Evolutionary conservation across 2,797 vertebrate species (phyloP).

Genomic region (Meriones psammophilus): DNA sequence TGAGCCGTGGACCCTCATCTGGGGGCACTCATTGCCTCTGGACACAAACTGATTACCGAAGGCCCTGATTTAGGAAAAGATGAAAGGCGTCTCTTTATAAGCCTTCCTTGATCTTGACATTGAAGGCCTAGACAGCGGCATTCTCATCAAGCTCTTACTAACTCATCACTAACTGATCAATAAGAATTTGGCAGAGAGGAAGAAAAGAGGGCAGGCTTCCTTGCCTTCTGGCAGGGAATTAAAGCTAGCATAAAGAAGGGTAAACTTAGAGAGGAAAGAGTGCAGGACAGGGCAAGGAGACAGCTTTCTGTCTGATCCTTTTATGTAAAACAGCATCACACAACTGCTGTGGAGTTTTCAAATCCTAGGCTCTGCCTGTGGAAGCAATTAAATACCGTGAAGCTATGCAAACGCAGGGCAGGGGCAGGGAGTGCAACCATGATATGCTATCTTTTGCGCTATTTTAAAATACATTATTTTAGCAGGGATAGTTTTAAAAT

Average conservation of each 20-base stretch:
- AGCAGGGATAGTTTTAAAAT: background rate
- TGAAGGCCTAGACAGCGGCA: slow-evolving; percentile 60
- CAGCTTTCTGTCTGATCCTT: slow-evolving; percentile 1
- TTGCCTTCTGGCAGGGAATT: slow-evolving; percentile 68
- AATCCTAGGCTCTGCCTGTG: slow-evolving; percentile 12
- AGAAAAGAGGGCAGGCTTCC: slow-evolving; percentile 60
- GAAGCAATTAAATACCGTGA: background rate
- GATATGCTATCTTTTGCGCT: background rate
- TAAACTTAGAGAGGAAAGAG: background rate
- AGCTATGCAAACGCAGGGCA: background rate
- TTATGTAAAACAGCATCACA: slow-evolving; percentile 18
- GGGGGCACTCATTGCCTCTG: slow-evolving; percentile 69
- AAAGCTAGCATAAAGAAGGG: slow-evolving; percentile 59
- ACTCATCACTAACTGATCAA: slow-evolving; percentile 72
- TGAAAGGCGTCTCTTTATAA: slow-evolving; percentile 74
- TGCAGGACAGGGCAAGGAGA: background rate
- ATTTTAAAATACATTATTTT: background rate
- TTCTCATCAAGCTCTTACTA: slow-evolving; percentile 73
- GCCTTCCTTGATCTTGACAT: slow-evolving; percentile 77
- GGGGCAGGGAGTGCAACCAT: background rate
- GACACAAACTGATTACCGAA: slow-evolving; percentile 77
- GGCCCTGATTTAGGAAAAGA: slow-evolving; percentile 74
- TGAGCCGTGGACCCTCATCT: slow-evolving; percentile 54
- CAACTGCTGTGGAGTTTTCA: slow-evolving; percentile 6
- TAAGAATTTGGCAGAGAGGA: slow-evolving; percentile 73